Evolutionary conservation across 2,888 invertebrate species (phyloP).

Genomic region (Habroteleia sp.): DNA sequence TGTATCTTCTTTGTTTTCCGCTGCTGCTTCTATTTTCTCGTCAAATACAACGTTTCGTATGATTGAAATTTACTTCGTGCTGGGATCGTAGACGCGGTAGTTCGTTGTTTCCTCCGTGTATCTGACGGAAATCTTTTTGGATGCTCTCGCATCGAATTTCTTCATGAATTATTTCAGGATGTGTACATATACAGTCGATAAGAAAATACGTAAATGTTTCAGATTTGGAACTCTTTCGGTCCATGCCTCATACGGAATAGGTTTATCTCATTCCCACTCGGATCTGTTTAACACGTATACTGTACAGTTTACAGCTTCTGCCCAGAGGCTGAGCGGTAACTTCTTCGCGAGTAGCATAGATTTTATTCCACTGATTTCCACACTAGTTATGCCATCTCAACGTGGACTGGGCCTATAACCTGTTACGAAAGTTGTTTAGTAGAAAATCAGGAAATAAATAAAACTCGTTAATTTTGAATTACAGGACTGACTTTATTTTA

Average conservation of each 20-base stretch:
- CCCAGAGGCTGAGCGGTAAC: conserved; percentile 33
- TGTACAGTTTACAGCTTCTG: conserved; percentile 40
- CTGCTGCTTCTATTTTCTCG: conserved; percentile 46
- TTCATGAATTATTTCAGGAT: conserved; percentile 57
- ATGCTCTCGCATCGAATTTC: conserved; percentile 64
- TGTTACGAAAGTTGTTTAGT: not conserved
- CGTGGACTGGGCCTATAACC: conserved; percentile 8
- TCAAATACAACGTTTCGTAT: conserved; percentile 69
- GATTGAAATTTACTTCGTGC: conserved; percentile 51
- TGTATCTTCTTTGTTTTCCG: conserved; percentile 20
- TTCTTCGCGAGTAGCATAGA: conserved; percentile 34
- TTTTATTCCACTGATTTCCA: not conserved
- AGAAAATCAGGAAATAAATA: conserved; percentile 1
- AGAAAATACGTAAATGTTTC: conserved; percentile 64
- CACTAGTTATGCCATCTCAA: conserved; percentile 1
- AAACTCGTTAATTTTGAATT: too few species aligned
- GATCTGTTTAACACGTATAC: conserved; percentile 51
- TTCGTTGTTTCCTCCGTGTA: conserved; percentile 61
- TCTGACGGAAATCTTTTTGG: conserved; percentile 55
- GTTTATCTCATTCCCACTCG: not conserved
- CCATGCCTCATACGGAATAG: conserved; percentile 49
- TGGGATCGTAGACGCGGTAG: conserved; percentile 67
- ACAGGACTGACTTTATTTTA: too few species aligned
- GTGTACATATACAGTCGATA: conserved; percentile 60
- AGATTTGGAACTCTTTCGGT: conserved; percentile 53